phyloP scores from a whole-genome alignment of 2,113 vertebrate species.

The Grallaria varia region DNA sequence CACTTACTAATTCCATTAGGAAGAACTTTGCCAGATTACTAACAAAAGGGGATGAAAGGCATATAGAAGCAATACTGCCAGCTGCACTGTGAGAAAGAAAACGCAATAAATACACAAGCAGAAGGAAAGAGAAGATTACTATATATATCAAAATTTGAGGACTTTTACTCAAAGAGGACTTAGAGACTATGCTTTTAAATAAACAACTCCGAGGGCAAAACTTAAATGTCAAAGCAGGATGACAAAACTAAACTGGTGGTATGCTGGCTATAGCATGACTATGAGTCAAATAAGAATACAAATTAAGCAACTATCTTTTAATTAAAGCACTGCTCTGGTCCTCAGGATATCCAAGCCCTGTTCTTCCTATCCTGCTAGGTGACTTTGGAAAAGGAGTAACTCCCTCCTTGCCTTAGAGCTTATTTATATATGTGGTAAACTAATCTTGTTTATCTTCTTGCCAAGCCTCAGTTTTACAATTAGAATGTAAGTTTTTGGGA shows the following conservation, averaged over 20 bases:
- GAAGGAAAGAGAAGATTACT: not conserved
- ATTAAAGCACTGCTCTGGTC: not conserved
- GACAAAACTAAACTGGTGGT: not conserved
- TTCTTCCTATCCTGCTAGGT: not conserved
- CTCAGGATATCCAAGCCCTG: not conserved
- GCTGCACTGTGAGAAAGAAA: not conserved
- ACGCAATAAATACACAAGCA: not conserved
- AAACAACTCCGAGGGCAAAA: not conserved
- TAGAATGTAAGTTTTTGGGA: not conserved
- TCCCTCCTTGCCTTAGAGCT: not conserved
- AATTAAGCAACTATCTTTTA: not conserved
- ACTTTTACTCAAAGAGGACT: not conserved
- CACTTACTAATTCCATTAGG: not conserved
- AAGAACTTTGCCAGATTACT: not conserved
- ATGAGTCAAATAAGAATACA: not conserved
- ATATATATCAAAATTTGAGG: constrained; percentile 1
- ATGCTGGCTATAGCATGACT: not conserved
- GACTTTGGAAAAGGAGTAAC: not conserved
- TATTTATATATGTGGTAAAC: not conserved
- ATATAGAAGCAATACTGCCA: not conserved
- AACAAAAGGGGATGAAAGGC: not conserved
- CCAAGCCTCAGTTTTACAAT: not conserved
- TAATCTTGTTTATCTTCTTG: not conserved
- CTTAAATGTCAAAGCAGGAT: not conserved
- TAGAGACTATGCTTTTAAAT: not conserved